Base-by-base conservation (phyloP, 1,140 invertebrate genomes). In the Drosophila persimilis region DNA sequence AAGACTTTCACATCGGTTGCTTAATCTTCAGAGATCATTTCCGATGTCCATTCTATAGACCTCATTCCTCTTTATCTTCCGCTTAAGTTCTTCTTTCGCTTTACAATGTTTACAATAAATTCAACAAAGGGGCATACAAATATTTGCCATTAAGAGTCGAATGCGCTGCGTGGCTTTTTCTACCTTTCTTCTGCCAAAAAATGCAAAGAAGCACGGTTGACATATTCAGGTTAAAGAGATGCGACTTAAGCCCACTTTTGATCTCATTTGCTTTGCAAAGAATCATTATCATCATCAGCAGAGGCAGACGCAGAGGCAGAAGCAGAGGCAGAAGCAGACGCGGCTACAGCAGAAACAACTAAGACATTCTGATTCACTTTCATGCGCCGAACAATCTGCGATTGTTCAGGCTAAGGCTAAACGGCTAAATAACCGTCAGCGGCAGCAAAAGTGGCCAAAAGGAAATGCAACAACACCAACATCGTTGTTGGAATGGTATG, bases 201-300 rank as follows among this genome's bases (percentile, higher is more conserved):
- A n/a, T 35, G 51, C 50, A 35, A 55, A 61, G 20, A 47, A 65
- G 63, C 64, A 57, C 59, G 59, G 58, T 60, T 83, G 83, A 88
- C 81, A 76, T 86, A 86, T 86, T 86, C 44, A 72, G 81, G 81
- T 86, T 86, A 86, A 86, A 88, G 62, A 86, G 81, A 86, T 86
- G 83, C 81, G 70, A 88, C 81, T 78, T 75, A 86, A 88, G 74
- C 74, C 83, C 74, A 86, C 78, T 88, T 88, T 86, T 86, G 83
- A 86, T 86, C 75, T 86, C 75, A 88, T 86, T 88, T 86, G 78
- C 63, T 78, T 78, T 81, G 73, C 77, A 86, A 74, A 74, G 62
- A 80, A 67, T 35, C 29, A 57, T 56, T 39, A 13, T 39, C 11
- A 39, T 39, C 35, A 39, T 1, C 35, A 39, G 35, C 17, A 57